Evolutionary conservation across 1,140 invertebrate species (phyloP).

Genomic region (Gonioctena quinquepunctata): DNA sequence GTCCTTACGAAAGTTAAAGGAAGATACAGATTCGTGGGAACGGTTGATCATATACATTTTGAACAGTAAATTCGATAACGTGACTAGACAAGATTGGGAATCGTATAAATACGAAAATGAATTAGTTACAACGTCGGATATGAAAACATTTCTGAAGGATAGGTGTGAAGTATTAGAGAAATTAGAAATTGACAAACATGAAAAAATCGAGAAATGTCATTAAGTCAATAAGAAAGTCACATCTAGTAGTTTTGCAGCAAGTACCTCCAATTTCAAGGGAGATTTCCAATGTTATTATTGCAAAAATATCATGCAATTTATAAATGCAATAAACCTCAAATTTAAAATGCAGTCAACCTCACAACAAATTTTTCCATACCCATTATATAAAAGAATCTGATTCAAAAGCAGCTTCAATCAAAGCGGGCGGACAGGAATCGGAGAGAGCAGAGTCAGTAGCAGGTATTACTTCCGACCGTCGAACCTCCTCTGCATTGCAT

Average conservation of each 20-base stretch:
- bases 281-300: not conserved
- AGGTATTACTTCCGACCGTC: too few species aligned
- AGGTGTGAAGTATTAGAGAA: slow-evolving; percentile 9
- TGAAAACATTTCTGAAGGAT: slow-evolving; percentile 2
- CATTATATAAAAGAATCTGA: not conserved
- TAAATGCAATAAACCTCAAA: not conserved
- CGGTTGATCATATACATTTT: slow-evolving; percentile 8
- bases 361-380: not conserved
- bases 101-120: not conserved
- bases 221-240: too few species aligned
- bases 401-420: not conserved
- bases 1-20: not conserved
- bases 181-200: not conserved
- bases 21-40: slow-evolving; percentile 5
- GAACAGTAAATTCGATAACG: slow-evolving; percentile 6
- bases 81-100: not conserved
- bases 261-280: too few species aligned
- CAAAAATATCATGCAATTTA: slow-evolving; percentile 1
- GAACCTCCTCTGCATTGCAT: too few species aligned
- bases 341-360: not conserved
- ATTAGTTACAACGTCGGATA: slow-evolving; percentile 2
- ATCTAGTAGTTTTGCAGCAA: too few species aligned
- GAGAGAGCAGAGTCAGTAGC: too few species aligned
- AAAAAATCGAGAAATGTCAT: not conserved
- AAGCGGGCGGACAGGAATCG: too few species aligned